phyloP scores from a whole-genome alignment of 2,888 invertebrate species.

The Drosophila subquinaria region DNA sequence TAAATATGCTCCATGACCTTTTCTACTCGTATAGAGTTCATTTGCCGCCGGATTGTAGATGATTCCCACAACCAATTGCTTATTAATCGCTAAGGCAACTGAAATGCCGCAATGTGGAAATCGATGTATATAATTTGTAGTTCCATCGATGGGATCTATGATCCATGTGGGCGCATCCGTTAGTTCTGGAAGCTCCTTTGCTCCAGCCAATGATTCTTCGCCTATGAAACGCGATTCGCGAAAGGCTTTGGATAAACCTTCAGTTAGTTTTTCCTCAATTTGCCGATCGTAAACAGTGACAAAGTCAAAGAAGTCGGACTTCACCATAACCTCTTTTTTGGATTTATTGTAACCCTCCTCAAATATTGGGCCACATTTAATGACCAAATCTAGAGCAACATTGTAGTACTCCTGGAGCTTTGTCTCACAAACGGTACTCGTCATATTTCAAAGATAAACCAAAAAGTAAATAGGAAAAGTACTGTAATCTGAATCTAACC shows the following conservation, averaged over 20 bases:
- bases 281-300: constrained; percentile 92
- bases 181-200: constrained; percentile 83
- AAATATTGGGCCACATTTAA: constrained; percentile 78
- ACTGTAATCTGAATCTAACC: constrained; percentile 11
- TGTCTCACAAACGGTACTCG: constrained; percentile 74
- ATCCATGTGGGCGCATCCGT: constrained; percentile 93
- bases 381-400: constrained; percentile 74
- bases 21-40: constrained; percentile 90
- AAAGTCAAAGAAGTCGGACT: constrained; percentile 89
- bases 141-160: constrained; percentile 95
- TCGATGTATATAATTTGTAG: constrained; percentile 91
- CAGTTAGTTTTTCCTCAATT: constrained; percentile 90
- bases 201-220: constrained; percentile 88
- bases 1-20: constrained; percentile 90
- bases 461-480: constrained; percentile 2
- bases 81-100: constrained; percentile 87
- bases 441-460: constrained; percentile 24
- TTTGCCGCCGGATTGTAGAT: constrained; percentile 91
- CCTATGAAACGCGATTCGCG: constrained; percentile 91
- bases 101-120: constrained; percentile 90
- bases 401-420: constrained; percentile 75
- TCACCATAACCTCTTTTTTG: constrained; percentile 83
- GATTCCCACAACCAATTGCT: constrained; percentile 89
- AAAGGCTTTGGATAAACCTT: constrained; percentile 86
- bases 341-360: constrained; percentile 74